Evolutionary conservation across 1,140 invertebrate genomes (phyloP).

Genomic region (Phocides pigmalion): DNA sequence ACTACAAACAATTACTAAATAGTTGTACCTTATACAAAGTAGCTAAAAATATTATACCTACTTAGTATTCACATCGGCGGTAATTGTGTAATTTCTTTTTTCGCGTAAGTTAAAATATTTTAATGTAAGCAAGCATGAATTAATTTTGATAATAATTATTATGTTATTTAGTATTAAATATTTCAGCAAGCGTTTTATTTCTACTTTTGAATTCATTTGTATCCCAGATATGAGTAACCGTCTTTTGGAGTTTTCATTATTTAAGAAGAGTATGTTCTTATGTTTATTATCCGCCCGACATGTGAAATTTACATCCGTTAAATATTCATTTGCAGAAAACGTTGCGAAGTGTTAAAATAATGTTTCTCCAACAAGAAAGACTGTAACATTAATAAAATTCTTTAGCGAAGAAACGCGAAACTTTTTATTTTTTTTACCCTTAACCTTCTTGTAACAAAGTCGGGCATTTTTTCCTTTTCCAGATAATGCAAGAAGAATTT

Average conservation of each 20-base stretch:
- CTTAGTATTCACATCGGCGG: too few species aligned
- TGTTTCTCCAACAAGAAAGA: slow-evolving; percentile 38
- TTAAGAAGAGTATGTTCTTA: not conserved
- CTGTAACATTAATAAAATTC: slow-evolving; percentile 73
- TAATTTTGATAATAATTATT: too few species aligned
- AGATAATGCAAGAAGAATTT: slow-evolving; percentile 77
- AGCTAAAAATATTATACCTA: too few species aligned
- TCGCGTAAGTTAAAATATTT: too few species aligned
- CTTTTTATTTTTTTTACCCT: slow-evolving; percentile 59
- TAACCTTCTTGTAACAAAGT: slow-evolving; percentile 56
- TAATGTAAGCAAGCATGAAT: too few species aligned
- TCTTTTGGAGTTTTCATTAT: not conserved
- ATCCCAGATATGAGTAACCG: too few species aligned
- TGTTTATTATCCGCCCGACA: slow-evolving; percentile 12
- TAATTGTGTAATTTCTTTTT: too few species aligned
- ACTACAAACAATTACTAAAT: too few species aligned
- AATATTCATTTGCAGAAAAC: slow-evolving; percentile 28
- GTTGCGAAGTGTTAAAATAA: slow-evolving; percentile 48
- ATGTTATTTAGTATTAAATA: too few species aligned
- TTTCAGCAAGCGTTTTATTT: not conserved
- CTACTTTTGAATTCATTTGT: too few species aligned
- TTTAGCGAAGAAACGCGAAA: slow-evolving; percentile 63
- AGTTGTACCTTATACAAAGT: too few species aligned
- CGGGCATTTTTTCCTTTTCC: slow-evolving; percentile 46
- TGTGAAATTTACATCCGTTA: slow-evolving; percentile 26